Conservation (phyloP, 2,888 invertebrate species). For the Phaonia tiefii region DNA sequence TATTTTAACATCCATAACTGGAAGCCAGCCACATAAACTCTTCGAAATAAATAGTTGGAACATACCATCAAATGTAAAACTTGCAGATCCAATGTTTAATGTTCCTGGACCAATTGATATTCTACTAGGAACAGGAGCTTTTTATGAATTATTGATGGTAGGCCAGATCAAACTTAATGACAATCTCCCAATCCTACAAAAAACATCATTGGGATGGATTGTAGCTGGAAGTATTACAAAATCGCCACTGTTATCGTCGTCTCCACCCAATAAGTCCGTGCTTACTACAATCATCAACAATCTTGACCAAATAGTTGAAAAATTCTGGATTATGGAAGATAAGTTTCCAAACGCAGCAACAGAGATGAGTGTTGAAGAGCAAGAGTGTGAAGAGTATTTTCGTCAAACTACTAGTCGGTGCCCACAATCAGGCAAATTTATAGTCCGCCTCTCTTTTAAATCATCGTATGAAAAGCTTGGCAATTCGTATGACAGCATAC, state of each 20-base stretch:
- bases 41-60: not conserved
- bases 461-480: slow-evolving; percentile 37
- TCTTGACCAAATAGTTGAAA: slow-evolving; percentile 24
- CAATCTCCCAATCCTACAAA: slow-evolving; percentile 35
- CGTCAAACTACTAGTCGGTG: slow-evolving; percentile 19
- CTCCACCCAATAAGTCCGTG: not conserved
- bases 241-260: not conserved
- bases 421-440: slow-evolving; percentile 32
- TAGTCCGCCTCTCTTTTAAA: slow-evolving; percentile 48
- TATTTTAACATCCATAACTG: not conserved
- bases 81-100: slow-evolving; percentile 12
- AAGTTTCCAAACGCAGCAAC: not conserved
- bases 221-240: not conserved
- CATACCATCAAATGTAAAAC: slow-evolving; percentile 14
- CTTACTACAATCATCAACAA: not conserved
- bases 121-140: slow-evolving; percentile 26
- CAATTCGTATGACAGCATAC: slow-evolving; percentile 31
- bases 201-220: slow-evolving; percentile 23
- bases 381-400: slow-evolving; percentile 45
- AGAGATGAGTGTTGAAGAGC: slow-evolving; percentile 22
- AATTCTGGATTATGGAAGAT: slow-evolving; percentile 49
- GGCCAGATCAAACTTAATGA: slow-evolving; percentile 25
- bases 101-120: slow-evolving; percentile 24
- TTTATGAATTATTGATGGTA: slow-evolving; percentile 33
- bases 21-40: not conserved